Evolutionary conservation across 2,113 vertebrate species (phyloP).

Genomic region (Gavialis gangeticus): DNA sequence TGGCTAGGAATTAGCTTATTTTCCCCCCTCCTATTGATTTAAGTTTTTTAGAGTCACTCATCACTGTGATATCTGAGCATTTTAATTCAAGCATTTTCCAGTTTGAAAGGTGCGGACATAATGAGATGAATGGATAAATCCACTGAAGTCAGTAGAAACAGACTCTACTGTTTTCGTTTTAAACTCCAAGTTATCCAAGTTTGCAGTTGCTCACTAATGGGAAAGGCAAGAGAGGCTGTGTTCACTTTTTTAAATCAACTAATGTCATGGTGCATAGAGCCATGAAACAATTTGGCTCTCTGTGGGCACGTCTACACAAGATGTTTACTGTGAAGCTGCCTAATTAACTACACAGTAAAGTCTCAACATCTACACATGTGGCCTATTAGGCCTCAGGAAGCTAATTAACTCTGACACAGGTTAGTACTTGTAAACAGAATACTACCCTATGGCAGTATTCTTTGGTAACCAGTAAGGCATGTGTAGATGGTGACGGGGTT

Average conservation of each 20-base stretch:
- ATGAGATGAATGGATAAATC: background rate
- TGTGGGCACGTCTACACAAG: no score
- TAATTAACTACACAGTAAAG: no score
- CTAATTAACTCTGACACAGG: no score
- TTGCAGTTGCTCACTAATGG: background rate
- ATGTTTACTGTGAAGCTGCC: no score
- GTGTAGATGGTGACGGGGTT: no score
- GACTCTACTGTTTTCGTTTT: background rate
- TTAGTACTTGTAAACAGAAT: no score
- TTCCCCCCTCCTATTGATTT: background rate
- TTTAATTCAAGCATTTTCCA: background rate
- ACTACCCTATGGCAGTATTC: no score
- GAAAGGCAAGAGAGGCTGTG: background rate
- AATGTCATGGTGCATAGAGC: constrained; percentile 75
- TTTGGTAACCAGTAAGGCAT: no score
- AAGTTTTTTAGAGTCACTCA: background rate
- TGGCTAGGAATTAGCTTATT: background rate
- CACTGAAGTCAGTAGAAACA: background rate
- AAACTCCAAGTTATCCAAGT: background rate
- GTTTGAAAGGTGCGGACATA: accelerated
- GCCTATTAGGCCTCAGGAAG: no score
- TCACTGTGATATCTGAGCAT: background rate
- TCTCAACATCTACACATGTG: no score
- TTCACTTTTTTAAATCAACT: constrained; percentile 69
- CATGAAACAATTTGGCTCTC: no score